These are phyloP conservation scores for Enteromius radiatus DNA, from an alignment of 2,797 vertebrate species.

Conservation along the genomic window DNA sequence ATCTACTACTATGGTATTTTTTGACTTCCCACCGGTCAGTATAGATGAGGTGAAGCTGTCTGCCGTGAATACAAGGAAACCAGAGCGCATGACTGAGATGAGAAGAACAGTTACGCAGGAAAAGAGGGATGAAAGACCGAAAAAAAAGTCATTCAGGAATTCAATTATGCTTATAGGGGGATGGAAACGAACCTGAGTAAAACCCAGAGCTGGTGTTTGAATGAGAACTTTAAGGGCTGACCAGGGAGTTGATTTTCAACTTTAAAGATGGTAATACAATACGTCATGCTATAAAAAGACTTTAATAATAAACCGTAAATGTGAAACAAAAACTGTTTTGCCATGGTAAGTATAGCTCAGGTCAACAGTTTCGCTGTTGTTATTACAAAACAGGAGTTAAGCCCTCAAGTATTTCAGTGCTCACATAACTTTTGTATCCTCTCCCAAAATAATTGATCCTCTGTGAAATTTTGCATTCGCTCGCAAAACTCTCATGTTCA, in stretches of 20 bases:
- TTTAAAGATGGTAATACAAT: constrained; percentile 16
- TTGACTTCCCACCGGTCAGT: background rate
- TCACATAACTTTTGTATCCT: background rate
- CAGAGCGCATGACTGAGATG: constrained; percentile 26
- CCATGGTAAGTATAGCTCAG: background rate
- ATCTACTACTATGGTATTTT: background rate
- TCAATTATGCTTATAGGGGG: background rate
- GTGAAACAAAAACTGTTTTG: background rate
- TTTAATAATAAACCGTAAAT: constrained; percentile 27
- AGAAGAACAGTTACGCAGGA: constrained; percentile 19
- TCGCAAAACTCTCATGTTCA: background rate
- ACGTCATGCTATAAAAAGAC: background rate
- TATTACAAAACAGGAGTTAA: background rate
- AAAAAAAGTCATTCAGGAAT: constrained; percentile 33
- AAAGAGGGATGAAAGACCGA: constrained; percentile 30
- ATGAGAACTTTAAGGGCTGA: constrained; percentile 29
- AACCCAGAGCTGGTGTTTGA: constrained; percentile 30
- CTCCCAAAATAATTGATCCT: background rate
- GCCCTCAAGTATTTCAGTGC: background rate
- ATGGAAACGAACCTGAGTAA: constrained; percentile 15
- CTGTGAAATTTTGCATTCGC: background rate
- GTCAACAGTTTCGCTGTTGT: background rate
- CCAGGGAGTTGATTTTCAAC: constrained; percentile 3
- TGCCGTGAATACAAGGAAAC: constrained; percentile 15
- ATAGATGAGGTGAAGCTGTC: constrained; percentile 10